phyloP scores from a whole-genome alignment of 2,888 invertebrate species.

The Dolichomitus sp. region DNA sequence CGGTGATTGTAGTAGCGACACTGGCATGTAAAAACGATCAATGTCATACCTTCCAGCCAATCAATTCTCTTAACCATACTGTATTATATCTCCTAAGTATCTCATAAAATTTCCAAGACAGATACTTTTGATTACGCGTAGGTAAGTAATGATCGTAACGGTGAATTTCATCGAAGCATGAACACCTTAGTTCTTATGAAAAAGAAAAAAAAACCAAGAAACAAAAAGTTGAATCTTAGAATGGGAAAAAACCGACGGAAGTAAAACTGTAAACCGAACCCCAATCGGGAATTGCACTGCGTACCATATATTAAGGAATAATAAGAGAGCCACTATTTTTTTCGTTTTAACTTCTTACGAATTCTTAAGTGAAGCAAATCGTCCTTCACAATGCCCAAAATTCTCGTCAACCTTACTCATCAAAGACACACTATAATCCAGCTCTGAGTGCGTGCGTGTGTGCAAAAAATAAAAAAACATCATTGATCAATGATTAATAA shows the following conservation, averaged over 20 bases:
- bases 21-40: constrained; percentile 58
- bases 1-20: constrained; percentile 53
- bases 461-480: constrained; percentile 3
- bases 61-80: constrained; percentile 48
- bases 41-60: constrained; percentile 62
- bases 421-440: constrained; percentile 19
- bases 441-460: constrained; percentile 50
- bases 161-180: constrained; percentile 54
- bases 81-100: constrained; percentile 28
- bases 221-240: constrained; percentile 45
- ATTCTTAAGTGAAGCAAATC: background rate
- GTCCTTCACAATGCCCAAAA: constrained; percentile 21
- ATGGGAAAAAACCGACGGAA: constrained; percentile 57
- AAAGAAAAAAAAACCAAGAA: constrained; percentile 59
- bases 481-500: constrained; percentile 19
- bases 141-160: constrained; percentile 57
- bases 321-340: constrained; percentile 23
- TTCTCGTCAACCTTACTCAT: constrained; percentile 25
- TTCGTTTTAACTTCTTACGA: constrained; percentile 37
- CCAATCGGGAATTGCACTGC: constrained; percentile 61
- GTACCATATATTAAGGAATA: constrained; percentile 63
- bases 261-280: constrained; percentile 67
- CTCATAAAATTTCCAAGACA: constrained; percentile 46
- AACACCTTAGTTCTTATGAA: constrained; percentile 37
- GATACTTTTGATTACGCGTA: constrained; percentile 39